These are phyloP conservation scores for Cossypha caffra DNA, from an alignment of 2,797 vertebrate genomes.

Conservation along the genomic window DNA sequence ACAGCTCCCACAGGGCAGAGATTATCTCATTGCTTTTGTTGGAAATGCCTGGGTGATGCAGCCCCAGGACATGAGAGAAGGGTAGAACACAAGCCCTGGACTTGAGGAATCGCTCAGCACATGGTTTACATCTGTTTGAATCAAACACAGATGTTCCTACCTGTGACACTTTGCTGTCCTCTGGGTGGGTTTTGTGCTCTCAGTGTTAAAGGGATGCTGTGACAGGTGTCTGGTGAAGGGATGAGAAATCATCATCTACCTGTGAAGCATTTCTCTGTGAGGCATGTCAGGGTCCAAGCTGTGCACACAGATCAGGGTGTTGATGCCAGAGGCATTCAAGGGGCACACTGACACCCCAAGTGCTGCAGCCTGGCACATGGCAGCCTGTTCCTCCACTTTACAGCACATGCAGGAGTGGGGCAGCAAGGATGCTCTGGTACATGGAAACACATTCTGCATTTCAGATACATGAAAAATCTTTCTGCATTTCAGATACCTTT, in stretches of 20 bases:
- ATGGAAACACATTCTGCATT: neutral
- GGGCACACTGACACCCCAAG: rapidly evolving
- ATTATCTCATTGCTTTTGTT: neutral
- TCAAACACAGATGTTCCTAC: neutral
- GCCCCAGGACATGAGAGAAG: neutral
- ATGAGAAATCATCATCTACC: neutral
- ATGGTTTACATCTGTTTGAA: neutral
- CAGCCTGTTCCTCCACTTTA: no score
- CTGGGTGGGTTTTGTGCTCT: neutral
- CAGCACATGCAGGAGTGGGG: rapidly evolving
- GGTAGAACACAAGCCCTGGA: neutral
- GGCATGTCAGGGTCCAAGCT: neutral
- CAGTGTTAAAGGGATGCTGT: neutral
- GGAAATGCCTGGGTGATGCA: neutral
- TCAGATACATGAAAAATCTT: no score
- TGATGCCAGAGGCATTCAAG: rapidly evolving
- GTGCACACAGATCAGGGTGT: neutral
- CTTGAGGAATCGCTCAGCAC: rapidly evolving
- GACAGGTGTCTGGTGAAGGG: neutral
- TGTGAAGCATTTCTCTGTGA: rapidly evolving
- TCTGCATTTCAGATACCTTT: neutral
- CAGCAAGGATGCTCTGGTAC: neutral
- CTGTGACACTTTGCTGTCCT: neutral
- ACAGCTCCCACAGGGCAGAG: neutral
- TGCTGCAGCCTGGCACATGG: neutral